Percentiles rank a stretch among this genome's conserved stretches.
phyloP scores from a whole-genome alignment of 2,113 vertebrate species.

The Turnix velox region DNA sequence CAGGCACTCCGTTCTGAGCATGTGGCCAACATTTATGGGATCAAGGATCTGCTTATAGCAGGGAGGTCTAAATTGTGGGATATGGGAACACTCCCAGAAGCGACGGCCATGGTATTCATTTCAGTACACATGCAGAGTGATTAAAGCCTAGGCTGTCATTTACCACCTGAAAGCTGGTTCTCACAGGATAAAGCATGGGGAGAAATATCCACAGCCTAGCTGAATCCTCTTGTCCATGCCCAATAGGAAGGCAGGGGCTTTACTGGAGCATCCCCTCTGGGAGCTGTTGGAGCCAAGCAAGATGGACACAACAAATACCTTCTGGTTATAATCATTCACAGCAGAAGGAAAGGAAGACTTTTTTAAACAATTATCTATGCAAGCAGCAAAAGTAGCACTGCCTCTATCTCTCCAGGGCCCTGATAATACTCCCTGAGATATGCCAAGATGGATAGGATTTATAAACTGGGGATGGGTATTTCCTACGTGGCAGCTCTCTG shows the following conservation, averaged over 20 bases:
- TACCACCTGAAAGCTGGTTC: background rate
- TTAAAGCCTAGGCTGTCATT: background rate
- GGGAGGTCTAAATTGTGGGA: background rate
- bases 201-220: background rate
- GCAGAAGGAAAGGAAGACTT: slow-evolving; percentile 38
- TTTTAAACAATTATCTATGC: slow-evolving; percentile 45
- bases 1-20: background rate
- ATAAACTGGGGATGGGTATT: slow-evolving; percentile 11
- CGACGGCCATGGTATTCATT: background rate
- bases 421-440: background rate
- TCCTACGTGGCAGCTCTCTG: background rate
- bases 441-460: slow-evolving; percentile 36
- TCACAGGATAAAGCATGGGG: background rate
- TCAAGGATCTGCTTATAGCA: background rate
- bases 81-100: background rate
- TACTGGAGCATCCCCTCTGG: background rate
- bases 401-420: slow-evolving; percentile 34
- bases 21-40: background rate
- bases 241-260: background rate
- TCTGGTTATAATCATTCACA: slow-evolving; percentile 12
- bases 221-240: background rate
- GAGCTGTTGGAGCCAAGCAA: background rate
- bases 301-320: background rate
- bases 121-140: background rate
- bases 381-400: slow-evolving; percentile 40